A percentile compares a stretch with the other conserved stretches of the same genome.
phyloP scores from a whole-genome alignment of 1,140 invertebrate genomes.

The Agrypnia vestita region DNA sequence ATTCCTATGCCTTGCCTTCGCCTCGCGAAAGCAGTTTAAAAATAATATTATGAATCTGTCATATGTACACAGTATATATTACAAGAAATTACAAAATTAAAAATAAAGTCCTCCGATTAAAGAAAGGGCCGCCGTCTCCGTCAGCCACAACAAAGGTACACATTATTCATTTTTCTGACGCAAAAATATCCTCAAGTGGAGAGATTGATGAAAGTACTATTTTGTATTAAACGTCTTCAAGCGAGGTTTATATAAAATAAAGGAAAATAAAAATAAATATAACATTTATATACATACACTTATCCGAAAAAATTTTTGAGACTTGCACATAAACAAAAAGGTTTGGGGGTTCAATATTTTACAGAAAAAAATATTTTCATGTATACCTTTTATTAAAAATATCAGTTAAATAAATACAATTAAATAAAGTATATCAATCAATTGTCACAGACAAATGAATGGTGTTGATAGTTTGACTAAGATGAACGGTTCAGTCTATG shows the following conservation, averaged over 20 bases:
- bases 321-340: conserved; percentile 24
- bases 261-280: conserved; percentile 40
- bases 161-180: too few relatives aligned
- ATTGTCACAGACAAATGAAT: conserved; percentile 38
- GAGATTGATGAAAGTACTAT: too few relatives aligned
- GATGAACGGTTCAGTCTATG: conserved; percentile 24
- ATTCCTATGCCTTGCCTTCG: conserved; percentile 3
- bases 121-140: too few relatives aligned
- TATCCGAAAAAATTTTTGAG: conserved; percentile 36
- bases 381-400: conserved; percentile 34
- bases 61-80: conserved; percentile 43
- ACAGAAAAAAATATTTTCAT: conserved; percentile 18
- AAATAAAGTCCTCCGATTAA: conserved; percentile 7
- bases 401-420: conserved; percentile 45
- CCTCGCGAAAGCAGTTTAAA: conserved; percentile 24
- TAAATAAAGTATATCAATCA: conserved; percentile 1
- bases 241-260: not conserved
- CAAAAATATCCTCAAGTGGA: too few relatives aligned
- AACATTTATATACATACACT: conserved; percentile 31
- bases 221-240: not conserved
- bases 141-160: too few relatives aligned
- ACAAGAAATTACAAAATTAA: conserved; percentile 48
- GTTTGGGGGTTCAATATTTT: not conserved
- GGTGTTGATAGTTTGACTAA: conserved; percentile 10
- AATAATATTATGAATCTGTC: conserved; percentile 38